These are phyloP conservation scores for Therioaphis trifolii DNA, from an alignment of 2,888 invertebrate genomes.

Conservation along the genomic window DNA sequence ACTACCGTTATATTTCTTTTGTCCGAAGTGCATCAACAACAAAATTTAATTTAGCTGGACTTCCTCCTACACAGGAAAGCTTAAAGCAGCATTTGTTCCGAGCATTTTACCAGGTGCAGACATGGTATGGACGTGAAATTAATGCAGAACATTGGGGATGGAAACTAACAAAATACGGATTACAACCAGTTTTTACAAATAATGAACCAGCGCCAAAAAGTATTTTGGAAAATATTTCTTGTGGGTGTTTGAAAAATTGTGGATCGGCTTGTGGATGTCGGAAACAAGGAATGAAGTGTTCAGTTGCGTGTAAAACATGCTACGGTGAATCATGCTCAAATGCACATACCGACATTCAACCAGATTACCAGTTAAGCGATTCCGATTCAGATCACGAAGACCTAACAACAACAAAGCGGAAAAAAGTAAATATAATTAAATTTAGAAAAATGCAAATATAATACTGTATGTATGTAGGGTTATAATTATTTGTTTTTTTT, in stretches of 20 bases:
- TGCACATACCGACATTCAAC: neutral
- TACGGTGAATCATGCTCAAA: conserved; percentile 41
- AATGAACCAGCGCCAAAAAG: conserved; percentile 41
- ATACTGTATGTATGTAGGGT: neutral
- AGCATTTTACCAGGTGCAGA: conserved; percentile 33
- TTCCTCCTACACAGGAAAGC: conserved; percentile 29
- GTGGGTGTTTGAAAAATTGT: conserved; percentile 35
- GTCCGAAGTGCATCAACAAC: conserved; percentile 32
- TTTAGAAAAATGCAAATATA: conserved; percentile 37
- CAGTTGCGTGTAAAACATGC: conserved; percentile 43
- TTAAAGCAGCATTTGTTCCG: conserved; percentile 49
- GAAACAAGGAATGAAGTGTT: conserved; percentile 52
- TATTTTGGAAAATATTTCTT: conserved; percentile 43
- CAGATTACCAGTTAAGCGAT: conserved; percentile 25
- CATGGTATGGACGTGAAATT: conserved; percentile 33
- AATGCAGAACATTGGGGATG: conserved; percentile 43
- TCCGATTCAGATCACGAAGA: conserved; percentile 26
- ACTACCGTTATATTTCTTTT: conserved; percentile 40
- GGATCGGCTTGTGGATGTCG: conserved; percentile 37
- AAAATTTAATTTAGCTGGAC: conserved; percentile 37
- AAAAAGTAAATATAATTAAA: conserved; percentile 44
- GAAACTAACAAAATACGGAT: conserved; percentile 18
- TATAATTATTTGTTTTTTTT: conserved; percentile 16
- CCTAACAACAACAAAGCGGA: conserved; percentile 19
- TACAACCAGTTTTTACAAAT: conserved; percentile 38